Evolutionary conservation across 1,140 invertebrate species (phyloP).

Genomic region (Oncopodura yosiiana): DNA sequence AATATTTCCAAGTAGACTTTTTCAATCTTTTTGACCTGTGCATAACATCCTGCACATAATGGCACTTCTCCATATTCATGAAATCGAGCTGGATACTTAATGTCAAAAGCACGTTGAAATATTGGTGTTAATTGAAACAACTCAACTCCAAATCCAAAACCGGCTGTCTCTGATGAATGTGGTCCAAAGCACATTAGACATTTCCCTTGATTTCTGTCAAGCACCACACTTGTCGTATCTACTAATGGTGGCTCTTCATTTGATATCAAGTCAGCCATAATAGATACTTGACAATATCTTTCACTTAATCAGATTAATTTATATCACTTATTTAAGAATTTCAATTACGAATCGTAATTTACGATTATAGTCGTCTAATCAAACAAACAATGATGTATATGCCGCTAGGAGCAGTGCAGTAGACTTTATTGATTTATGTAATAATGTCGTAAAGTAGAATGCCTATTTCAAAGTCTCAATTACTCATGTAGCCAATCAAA

Average conservation of each 20-base stretch:
- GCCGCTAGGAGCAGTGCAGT: too few relatives aligned
- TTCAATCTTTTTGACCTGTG: neutral
- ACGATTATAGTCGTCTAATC: too few relatives aligned
- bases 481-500: too few relatives aligned
- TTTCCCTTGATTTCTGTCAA: neutral
- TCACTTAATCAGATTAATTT: neutral
- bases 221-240: neutral
- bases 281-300: neutral
- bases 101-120: neutral
- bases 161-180: neutral
- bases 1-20: neutral
- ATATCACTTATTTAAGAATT: too few relatives aligned
- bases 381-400: too few relatives aligned
- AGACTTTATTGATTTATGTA: too few relatives aligned
- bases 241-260: neutral
- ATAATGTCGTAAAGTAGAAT: too few relatives aligned
- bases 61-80: neutral
- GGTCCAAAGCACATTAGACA: neutral
- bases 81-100: neutral
- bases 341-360: too few relatives aligned
- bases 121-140: neutral
- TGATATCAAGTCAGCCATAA: neutral
- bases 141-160: neutral
- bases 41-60: neutral
- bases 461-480: too few relatives aligned